phyloP scores from a whole-genome alignment of 2,888 invertebrate species.

The Julus scanicus region DNA sequence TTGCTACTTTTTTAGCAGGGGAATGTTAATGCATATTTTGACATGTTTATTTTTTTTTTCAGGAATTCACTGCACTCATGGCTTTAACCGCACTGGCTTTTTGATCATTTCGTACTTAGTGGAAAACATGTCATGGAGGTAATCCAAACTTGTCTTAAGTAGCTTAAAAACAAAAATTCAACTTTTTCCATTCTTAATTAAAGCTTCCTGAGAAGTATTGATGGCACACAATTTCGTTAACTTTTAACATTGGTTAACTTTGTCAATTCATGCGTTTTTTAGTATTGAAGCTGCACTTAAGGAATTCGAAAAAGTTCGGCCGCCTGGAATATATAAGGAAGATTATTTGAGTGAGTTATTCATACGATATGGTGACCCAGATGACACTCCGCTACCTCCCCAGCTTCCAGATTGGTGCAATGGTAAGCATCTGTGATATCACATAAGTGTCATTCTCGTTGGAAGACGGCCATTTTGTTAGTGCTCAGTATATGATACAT shows the following conservation, averaged over 20 bases:
- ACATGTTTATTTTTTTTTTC: constrained; percentile 62
- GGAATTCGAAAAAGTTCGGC: constrained; percentile 80
- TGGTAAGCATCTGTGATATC: constrained; percentile 67
- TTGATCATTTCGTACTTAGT: constrained; percentile 91
- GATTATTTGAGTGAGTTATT: constrained; percentile 93
- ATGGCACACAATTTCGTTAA: too few species aligned
- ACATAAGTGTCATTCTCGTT: too few species aligned
- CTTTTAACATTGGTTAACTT: too few species aligned
- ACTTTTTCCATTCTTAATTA: too few species aligned
- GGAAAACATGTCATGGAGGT: constrained; percentile 80
- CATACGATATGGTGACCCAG: constrained; percentile 79
- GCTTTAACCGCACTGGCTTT: constrained; percentile 98
- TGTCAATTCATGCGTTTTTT: too few species aligned
- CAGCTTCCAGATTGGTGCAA: constrained; percentile 88
- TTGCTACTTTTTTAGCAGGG: not conserved
- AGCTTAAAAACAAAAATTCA: too few species aligned
- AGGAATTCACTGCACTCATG: constrained; percentile 95
- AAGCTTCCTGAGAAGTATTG: too few species aligned
- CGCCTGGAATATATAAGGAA: constrained; percentile 97
- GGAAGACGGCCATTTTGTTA: too few species aligned
- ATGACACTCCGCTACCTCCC: constrained; percentile 78
- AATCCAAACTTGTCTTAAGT: too few species aligned
- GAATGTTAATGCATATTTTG: too few species aligned
- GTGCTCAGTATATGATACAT: not conserved
- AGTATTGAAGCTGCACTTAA: constrained; percentile 83